Evolutionary conservation across 2,888 invertebrate species (phyloP), one percentile per base, ranked within the genome.

Genomic region (Drosophila infuscata): DNA sequence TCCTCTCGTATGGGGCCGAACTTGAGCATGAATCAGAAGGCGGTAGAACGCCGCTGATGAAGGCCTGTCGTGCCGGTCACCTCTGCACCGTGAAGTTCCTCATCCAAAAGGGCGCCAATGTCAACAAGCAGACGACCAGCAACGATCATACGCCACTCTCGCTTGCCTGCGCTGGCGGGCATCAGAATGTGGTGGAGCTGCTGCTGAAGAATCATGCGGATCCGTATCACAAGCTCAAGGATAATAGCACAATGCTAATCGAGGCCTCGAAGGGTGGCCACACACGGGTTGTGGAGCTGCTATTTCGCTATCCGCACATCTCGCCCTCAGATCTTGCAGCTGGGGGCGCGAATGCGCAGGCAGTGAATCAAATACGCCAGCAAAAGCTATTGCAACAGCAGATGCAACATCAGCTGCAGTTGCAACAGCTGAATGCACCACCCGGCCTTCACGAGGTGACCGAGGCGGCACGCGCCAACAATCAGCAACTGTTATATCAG

Each of bases 201-300:
- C 94, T 99, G 78, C 95, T 99, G 74, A 96, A 97, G 62, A 96
- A 97, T 94, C 97, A 97, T 85, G 99, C 99, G 51, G 98, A 99
- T 94, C 98, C 98, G 58, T 97, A 97, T 93, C 98, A 99, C 94
- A 98, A 98, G 94, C 95, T 99, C 59, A 99, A 99, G 95, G 99
- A 99, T 94, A 99, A 99, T 93, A 98, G 98, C 73, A 99, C 99
- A 63, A 99, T 99, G 96, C 95, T 99, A 83, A 99, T 99, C 89
- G 99, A 99, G 94, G 99, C 99, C 59, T 97, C 99, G 56, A 99
- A 99, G 94, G 99, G 99, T 58, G 99, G 99, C 0, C 99, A 99
- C 94, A 98, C 98, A 30, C 96, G 96, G 81, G 98, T 99, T 69
- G 99, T 99, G 72, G 98, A 98, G 93, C 94, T 99, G 87, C 94